Evolutionary conservation across 2,797 vertebrate genomes (phyloP).

Genomic region (Melanotaenia trifasciata): DNA sequence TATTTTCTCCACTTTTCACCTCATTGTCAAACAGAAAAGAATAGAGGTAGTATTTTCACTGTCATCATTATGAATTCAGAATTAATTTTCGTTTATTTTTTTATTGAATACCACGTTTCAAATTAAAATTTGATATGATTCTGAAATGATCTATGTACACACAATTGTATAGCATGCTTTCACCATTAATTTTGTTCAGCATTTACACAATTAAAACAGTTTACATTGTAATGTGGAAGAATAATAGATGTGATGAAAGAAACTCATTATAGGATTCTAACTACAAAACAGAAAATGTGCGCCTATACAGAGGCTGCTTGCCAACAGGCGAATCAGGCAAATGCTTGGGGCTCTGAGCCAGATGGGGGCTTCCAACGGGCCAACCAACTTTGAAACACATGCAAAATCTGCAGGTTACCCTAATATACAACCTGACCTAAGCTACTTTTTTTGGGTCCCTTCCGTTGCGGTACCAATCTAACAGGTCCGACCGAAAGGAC

Average conservation of each 20-base stretch:
- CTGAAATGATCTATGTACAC: not conserved
- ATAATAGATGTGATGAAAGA: not conserved
- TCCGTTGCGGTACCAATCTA: no score
- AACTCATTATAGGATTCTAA: not conserved
- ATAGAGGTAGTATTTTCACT: conserved; percentile 46
- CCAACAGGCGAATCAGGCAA: no score
- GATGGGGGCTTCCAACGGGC: no score
- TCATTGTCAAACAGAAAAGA: conserved; percentile 85
- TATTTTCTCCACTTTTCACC: conserved; percentile 76
- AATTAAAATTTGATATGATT: not conserved
- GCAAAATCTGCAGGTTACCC: no score
- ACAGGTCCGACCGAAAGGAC: no score
- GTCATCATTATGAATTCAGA: not conserved
- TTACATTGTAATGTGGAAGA: not conserved
- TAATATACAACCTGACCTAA: no score
- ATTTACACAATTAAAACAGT: not conserved
- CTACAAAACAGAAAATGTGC: no score
- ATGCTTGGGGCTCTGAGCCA: no score
- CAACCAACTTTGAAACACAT: no score
- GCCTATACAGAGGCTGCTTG: no score
- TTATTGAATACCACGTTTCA: not conserved
- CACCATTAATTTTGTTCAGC: not conserved
- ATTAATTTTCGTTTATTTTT: not conserved
- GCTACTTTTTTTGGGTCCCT: no score
- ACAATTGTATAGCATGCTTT: not conserved